Evolutionary conservation across 2,113 vertebrate genomes (phyloP).

Genomic region (Peromyscus maniculatus): DNA sequence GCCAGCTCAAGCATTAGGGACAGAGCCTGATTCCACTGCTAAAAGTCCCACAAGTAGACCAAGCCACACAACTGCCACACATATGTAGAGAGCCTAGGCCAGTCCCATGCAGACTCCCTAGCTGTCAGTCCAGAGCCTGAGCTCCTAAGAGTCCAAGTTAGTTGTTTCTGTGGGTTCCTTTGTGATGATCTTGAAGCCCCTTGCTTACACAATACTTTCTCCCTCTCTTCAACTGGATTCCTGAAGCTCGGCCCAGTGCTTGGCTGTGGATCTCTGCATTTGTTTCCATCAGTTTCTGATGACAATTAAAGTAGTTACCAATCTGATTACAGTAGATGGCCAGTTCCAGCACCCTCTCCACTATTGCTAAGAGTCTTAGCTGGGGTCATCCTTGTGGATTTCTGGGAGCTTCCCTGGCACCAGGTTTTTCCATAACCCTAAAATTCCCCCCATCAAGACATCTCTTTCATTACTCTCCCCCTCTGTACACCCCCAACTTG

Average conservation of each 20-base stretch:
- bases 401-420: background rate
- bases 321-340: background rate
- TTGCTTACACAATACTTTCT: background rate
- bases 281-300: background rate
- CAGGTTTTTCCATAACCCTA: background rate
- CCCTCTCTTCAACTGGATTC: background rate
- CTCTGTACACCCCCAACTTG: background rate
- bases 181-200: background rate
- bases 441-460: background rate
- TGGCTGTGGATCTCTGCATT: background rate
- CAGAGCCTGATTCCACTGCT: background rate
- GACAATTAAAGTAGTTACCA: background rate
- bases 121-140: background rate
- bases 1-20: background rate
- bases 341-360: background rate
- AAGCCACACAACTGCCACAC: background rate
- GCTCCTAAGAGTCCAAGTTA: background rate
- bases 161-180: background rate
- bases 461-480: background rate
- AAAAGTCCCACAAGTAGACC: background rate
- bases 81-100: background rate
- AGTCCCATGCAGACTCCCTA: background rate
- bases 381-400: background rate
- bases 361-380: background rate
- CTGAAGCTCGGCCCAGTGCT: background rate